Percentiles rank a stretch among this genome's conserved stretches.
Conservation (phyloP, 1,140 invertebrate species). For the Musca vetustissima region DNA sequence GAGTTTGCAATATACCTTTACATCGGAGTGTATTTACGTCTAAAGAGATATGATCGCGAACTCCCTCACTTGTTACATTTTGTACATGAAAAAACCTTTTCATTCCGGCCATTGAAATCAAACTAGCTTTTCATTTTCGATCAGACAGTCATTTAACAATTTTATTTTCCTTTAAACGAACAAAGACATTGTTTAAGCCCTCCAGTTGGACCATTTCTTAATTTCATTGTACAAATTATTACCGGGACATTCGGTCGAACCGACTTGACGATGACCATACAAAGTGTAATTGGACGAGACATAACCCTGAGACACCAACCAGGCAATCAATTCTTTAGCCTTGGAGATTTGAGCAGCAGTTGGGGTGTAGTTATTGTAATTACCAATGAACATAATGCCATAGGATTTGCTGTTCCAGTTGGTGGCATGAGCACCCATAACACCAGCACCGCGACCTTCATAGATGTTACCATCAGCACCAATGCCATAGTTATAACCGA, state of each 20-base stretch:
- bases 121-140: no score
- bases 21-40: no score
- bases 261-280: conserved; percentile 66
- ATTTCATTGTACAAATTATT: conserved; percentile 62
- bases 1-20: no score
- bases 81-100: no score
- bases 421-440: conserved; percentile 64
- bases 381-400: conserved; percentile 63
- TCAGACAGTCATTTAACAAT: no score
- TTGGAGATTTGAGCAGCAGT: conserved; percentile 39
- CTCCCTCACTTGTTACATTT: no score
- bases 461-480: conserved; percentile 59
- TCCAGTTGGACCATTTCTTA: conserved; percentile 62
- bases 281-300: conserved; percentile 63
- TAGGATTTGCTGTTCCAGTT: conserved; percentile 66
- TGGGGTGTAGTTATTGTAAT: conserved; percentile 42
- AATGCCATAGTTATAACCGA: conserved; percentile 62
- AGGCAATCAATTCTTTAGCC: conserved; percentile 61
- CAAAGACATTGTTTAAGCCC: conserved; percentile 5
- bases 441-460: conserved; percentile 69
- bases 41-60: no score
- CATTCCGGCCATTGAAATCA: no score
- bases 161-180: no score
- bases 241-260: conserved; percentile 68
- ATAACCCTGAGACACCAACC: conserved; percentile 60